Evolutionary conservation across 2,888 invertebrate genomes (phyloP), one percentile per base, ranked within the genome.

Genomic region (Callinectes sapidus): DNA sequence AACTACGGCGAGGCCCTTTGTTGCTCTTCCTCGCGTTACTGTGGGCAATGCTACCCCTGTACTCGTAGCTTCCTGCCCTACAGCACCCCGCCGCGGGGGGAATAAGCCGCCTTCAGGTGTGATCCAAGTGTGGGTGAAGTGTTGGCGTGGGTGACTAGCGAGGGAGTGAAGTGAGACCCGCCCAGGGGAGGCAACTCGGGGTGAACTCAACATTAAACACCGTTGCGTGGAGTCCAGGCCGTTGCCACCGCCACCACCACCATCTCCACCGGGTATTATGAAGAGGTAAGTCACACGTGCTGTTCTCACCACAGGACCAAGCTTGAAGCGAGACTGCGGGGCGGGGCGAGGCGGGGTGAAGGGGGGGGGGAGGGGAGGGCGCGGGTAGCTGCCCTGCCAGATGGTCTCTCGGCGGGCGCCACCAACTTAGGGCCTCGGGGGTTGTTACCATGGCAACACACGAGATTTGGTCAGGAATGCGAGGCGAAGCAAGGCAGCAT

Each of bases 141-240:
- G 35, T 14, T 35, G 81, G 81, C 35, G 81, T 81, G 81, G 81
- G 35, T 81, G 81, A 32, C 35, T 28, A 28, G 28, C 81, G 16
- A 81, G 81, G 81, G 35, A 81, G 81, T 81, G 81, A 81, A 81
- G 81, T 81, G 81, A 81, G 81, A 81, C 81, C 81, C 81, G 35
- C 81, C 81, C 81, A 81, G 81, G 14, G 81, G 81, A 81, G 81
- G 81, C 81, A n/a, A 35, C 81, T 81, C 13, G 32, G 81, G 81
- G 81, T 81, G 81, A 81, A 61, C 61, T 61, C 23, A 61, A 61
- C 61, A 61, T 23, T 23, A 5, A 61, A 13, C 35, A 35, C 81
- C 35, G 32, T n/a, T 16, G 81, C 14, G 35, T 35, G 35, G 14
- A 81, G 16, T 3, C 14, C 14, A 35, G 35, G 35, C 81, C 2